phyloP scores from a whole-genome alignment of 2,888 invertebrate species.

The Ectropis crepuscularia region DNA sequence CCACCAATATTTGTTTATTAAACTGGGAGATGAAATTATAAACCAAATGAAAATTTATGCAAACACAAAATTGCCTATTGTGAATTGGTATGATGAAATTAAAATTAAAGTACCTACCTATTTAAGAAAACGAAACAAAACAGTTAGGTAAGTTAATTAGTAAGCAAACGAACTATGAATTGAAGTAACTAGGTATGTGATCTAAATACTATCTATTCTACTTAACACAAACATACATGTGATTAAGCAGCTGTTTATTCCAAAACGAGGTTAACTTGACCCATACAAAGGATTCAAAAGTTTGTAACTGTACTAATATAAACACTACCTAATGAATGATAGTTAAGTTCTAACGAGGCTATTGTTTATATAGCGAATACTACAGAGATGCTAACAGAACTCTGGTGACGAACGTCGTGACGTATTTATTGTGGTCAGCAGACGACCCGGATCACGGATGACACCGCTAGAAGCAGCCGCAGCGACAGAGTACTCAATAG shows the following conservation, averaged over 20 bases:
- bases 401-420: slow-evolving; percentile 14
- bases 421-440: slow-evolving; percentile 31
- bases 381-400: slow-evolving; percentile 13
- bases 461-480: slow-evolving; percentile 49
- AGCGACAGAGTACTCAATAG: slow-evolving; percentile 59
- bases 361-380: slow-evolving; percentile 18
- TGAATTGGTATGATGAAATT: too few species aligned
- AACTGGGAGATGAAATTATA: too few species aligned
- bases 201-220: too few species aligned
- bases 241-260: slow-evolving; percentile 10
- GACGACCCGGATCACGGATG: slow-evolving; percentile 77
- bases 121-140: too few species aligned
- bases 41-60: too few species aligned
- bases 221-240: slow-evolving; percentile 5
- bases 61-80: too few species aligned
- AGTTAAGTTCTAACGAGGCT: slow-evolving; percentile 9
- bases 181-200: too few species aligned
- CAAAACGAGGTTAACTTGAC: slow-evolving; percentile 11
- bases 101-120: too few species aligned
- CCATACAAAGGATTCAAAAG: neutral
- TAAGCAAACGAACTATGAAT: too few species aligned
- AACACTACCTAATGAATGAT: slow-evolving; percentile 8
- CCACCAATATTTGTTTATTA: too few species aligned
- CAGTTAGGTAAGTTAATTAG: too few species aligned
- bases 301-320: neutral